These are phyloP conservation scores for Melanerpes formicivorus DNA, from an alignment of 2,113 vertebrate species.

Conservation along the genomic window DNA sequence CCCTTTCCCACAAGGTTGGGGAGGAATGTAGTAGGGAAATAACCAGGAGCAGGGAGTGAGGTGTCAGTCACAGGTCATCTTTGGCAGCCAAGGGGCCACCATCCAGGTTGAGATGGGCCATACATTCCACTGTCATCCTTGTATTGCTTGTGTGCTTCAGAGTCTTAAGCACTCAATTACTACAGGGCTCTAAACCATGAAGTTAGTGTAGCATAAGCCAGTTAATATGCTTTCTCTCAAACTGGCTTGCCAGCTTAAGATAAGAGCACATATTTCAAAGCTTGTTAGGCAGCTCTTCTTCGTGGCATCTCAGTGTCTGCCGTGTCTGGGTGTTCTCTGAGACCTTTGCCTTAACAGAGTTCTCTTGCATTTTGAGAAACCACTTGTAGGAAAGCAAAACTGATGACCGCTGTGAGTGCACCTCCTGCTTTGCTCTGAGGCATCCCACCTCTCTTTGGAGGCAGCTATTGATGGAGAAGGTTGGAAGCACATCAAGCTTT, in stretches of 20 bases:
- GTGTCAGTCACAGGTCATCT: not conserved
- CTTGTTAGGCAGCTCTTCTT: not conserved
- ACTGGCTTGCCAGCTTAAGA: conserved; percentile 12
- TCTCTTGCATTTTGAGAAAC: not conserved
- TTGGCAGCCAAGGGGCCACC: not conserved
- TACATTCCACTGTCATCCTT: not conserved
- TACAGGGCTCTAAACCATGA: not conserved
- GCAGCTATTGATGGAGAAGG: not conserved
- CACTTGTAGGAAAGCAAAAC: not conserved
- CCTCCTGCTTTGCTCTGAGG: not conserved
- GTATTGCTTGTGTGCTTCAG: not conserved
- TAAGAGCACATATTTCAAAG: not conserved
- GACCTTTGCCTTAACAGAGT: not conserved
- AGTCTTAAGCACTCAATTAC: not conserved
- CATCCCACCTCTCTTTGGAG: not conserved
- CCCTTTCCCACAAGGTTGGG: not conserved
- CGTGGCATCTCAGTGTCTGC: not conserved
- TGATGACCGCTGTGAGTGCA: not conserved
- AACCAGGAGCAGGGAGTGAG: not conserved
- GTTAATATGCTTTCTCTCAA: not conserved
- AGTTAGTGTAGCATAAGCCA: not conserved
- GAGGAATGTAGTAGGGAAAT: too few relatives aligned
- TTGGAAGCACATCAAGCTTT: not conserved
- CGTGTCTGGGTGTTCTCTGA: not conserved
- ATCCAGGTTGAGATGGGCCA: not conserved